Evolutionary conservation across 2,113 vertebrate species (phyloP), one percentile per base, ranked within the genome.

Genomic region (Channa maculata): DNA sequence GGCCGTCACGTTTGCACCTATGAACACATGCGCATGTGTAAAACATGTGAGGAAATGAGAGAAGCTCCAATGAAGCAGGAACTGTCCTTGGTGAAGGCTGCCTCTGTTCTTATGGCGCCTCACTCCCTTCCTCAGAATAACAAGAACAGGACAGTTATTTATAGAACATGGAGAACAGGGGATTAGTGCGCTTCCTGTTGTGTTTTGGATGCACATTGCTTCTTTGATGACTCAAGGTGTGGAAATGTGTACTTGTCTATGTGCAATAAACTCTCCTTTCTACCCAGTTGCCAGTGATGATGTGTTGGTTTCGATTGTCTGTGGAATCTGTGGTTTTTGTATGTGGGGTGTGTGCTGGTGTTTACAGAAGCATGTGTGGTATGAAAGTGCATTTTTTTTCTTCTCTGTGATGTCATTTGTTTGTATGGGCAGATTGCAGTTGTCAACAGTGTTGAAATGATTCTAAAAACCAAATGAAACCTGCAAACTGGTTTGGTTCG

Each of bases 81-180:
- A 6, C 3, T 45, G 51, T 62, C 69, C 62, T 67, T 6, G n/a
- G 51, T 64, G 55, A 39, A 38, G 84, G 14, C 64, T 11, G 45
- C 37, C 69, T 80, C 53, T 65, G 36, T 70, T 65, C 24, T 66
- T 5, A 51, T 52, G 54, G 46, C 86, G 65, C 71, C 80, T 24
- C 34, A 24, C 52, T 69, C 43, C 57, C 68, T 76, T 77, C 80
- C 53, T 75, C 75, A 84, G 75, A 89, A 83, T 78, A 87, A 83
- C 59, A 55, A 71, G 82, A 85, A 72, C 74, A 65, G 75, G 70
- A 60, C 64, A 74, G 75, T 82, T 89, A 87, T 89, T 89, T 89
- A 80, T 86, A 81, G 88, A 79, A 43, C 54, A 44, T 33, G 55
- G 70, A 75, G 67, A 85, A 77, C 72, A 24, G 71, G 75, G 85